phyloP scores from a whole-genome alignment of 2,113 vertebrate genomes.

The Pterocles burchelli region DNA sequence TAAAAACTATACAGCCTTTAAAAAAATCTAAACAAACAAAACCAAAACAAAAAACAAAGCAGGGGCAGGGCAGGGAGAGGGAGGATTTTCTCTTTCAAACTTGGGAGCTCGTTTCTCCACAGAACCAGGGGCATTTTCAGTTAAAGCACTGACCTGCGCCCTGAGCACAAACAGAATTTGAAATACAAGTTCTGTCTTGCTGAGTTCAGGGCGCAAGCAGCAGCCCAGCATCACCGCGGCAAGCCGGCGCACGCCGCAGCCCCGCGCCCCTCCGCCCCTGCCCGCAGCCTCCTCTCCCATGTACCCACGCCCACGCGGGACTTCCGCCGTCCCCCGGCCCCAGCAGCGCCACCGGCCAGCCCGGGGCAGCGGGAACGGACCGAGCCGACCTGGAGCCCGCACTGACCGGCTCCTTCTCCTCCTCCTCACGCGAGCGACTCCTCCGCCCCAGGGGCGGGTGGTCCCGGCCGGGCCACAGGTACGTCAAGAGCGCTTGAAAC shows the following conservation, averaged over 20 bases:
- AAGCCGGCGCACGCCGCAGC: accelerated
- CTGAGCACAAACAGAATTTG: not conserved
- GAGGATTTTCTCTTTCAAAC: not conserved
- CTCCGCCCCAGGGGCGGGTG: not conserved
- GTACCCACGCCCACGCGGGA: accelerated
- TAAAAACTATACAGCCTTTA: accelerated
- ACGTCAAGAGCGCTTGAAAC: accelerated
- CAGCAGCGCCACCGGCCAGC: accelerated
- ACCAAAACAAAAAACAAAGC: not conserved
- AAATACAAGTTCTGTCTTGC: accelerated
- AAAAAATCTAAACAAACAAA: not conserved
- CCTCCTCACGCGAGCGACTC: accelerated
- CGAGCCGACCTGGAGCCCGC: not conserved
- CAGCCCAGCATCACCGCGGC: accelerated
- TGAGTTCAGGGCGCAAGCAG: accelerated
- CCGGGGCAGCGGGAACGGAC: not conserved
- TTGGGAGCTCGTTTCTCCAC: not conserved
- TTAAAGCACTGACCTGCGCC: not conserved
- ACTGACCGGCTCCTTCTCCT: accelerated
- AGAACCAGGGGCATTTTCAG: not conserved
- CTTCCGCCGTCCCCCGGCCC: not conserved
- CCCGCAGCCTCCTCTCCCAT: not conserved
- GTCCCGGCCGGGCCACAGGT: no score
- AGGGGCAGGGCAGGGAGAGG: no score
- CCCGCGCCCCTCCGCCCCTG: not conserved